A percentile compares a stretch with the other conserved stretches of the same genome.
Conservation (phyloP, 1,140 invertebrate species). For the Tetragonula clypearis region DNA sequence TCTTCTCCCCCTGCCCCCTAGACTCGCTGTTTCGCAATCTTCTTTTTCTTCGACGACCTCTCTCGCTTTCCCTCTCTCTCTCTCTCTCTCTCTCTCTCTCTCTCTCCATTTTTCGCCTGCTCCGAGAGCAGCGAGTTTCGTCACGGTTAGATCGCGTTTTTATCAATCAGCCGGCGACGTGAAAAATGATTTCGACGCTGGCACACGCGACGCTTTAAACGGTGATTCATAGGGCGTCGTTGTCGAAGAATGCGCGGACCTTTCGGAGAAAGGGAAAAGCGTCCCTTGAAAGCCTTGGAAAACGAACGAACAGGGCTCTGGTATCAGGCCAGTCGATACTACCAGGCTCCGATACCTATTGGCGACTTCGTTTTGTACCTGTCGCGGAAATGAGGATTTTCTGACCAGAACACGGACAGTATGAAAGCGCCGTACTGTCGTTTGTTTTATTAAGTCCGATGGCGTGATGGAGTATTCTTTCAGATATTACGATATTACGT, state of each 20-base stretch:
- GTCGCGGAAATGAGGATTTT: too few species aligned
- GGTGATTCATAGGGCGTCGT: slow-evolving; percentile 69
- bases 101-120: slow-evolving; percentile 15
- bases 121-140: slow-evolving; percentile 13
- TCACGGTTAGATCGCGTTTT: slow-evolving; percentile 66
- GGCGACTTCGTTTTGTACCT: too few species aligned
- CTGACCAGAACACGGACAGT: too few species aligned
- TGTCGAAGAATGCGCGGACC: background rate
- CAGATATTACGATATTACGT: too few species aligned
- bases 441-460: too few species aligned
- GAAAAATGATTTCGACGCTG: slow-evolving; percentile 75
- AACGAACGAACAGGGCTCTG: background rate
- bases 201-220: slow-evolving; percentile 67
- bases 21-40: background rate
- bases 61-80: slow-evolving; percentile 47
- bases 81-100: slow-evolving; percentile 41
- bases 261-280: background rate
- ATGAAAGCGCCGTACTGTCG: too few species aligned
- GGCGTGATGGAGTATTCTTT: too few species aligned
- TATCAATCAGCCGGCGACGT: slow-evolving; percentile 74
- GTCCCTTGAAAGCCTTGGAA: background rate
- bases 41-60: slow-evolving; percentile 8
- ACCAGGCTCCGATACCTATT: background rate
- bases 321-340: background rate
- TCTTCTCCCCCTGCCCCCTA: background rate